Conservation (phyloP, 2,113 vertebrate species). For the Dendrocopos noguchii region DNA sequence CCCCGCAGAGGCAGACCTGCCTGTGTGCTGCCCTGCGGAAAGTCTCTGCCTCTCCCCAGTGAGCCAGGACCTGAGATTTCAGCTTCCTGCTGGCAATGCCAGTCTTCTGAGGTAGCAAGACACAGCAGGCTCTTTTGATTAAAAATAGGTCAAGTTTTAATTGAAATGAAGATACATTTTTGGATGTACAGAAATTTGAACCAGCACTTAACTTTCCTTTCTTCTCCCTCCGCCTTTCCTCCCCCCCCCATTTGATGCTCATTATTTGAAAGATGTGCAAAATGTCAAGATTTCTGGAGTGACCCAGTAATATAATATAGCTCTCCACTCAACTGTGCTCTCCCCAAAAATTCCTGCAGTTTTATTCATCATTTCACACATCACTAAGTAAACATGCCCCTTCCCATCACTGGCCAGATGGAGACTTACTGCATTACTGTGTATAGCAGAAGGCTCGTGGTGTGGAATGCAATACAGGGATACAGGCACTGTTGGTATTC, state of each 20-base stretch:
- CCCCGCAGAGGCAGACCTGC: neutral
- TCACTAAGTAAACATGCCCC: constrained; percentile 1
- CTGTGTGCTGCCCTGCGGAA: neutral
- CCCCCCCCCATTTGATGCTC: neutral
- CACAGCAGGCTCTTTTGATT: constrained; percentile 30
- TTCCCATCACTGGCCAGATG: neutral
- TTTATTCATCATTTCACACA: constrained; percentile 36
- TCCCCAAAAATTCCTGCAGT: neutral
- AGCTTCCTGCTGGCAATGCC: constrained; percentile 13
- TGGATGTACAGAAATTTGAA: constrained; percentile 3
- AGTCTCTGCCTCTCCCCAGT: neutral
- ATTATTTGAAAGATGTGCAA: constrained; percentile 7
- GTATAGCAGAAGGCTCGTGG: neutral
- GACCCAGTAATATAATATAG: neutral
- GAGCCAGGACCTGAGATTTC: neutral
- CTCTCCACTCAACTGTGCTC: neutral
- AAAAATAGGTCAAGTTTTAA: constrained; percentile 56
- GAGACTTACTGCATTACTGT: neutral
- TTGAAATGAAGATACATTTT: constrained; percentile 42
- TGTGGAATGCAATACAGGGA: neutral
- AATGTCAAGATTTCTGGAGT: neutral
- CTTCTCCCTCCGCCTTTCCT: accelerated
- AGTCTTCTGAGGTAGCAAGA: constrained; percentile 22
- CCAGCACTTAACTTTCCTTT: neutral
- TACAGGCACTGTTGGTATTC: constrained; percentile 24